Evolutionary conservation across 2,113 vertebrate genomes (phyloP).

Genomic region (Rousettus leschenaultii): DNA sequence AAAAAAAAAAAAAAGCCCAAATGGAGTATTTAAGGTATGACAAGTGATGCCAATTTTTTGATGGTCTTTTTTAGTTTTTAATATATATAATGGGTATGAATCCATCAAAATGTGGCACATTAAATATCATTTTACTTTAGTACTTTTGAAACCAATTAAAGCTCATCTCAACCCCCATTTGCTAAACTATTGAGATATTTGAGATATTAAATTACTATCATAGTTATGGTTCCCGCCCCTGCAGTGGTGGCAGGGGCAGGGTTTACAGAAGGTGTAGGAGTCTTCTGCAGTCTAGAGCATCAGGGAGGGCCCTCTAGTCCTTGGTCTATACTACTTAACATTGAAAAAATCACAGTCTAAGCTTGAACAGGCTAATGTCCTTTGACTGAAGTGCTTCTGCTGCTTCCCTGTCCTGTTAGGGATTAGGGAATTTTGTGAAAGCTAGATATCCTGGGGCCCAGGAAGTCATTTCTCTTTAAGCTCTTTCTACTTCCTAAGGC

Average conservation of each 20-base stretch:
- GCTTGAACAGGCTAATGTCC: neutral
- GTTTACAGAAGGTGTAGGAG: neutral
- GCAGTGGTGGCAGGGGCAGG: neutral
- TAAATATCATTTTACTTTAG: neutral
- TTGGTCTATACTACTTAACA: neutral
- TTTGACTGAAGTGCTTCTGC: neutral
- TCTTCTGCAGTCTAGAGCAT: neutral
- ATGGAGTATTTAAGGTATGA: neutral
- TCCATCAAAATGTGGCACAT: neutral
- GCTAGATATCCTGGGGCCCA: neutral
- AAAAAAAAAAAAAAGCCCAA: neutral
- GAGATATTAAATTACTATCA: neutral
- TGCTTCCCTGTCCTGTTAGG: neutral
- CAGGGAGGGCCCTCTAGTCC: neutral
- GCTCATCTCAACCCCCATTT: neutral
- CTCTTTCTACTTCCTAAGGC: neutral
- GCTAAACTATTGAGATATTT: neutral
- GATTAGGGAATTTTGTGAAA: neutral
- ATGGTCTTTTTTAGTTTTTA: neutral
- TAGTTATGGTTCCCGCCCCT: neutral
- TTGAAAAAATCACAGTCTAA: neutral
- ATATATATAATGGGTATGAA: neutral
- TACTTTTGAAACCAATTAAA: slow-evolving; percentile 29
- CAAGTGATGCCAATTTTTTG: neutral
- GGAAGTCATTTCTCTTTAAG: neutral